Evolutionary conservation across 1,140 invertebrate genomes (phyloP), one percentile per base, ranked within the genome.

Genomic region (Drosophila santomea): DNA sequence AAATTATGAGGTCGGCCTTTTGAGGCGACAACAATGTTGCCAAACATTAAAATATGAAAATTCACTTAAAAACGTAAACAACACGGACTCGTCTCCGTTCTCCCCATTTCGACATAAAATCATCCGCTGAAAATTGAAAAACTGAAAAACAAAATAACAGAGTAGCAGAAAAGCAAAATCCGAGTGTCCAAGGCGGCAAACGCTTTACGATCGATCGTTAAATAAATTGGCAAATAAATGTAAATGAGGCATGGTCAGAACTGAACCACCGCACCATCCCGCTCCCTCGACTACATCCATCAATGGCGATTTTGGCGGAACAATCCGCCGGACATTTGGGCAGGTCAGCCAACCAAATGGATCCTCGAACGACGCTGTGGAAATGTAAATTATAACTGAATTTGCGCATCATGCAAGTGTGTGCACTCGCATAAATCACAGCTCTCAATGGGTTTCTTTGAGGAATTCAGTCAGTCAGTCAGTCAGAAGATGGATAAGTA

Each of bases 51-150:
- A 88, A 88, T 88, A 88, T 88, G 84, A 78, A 88, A 89, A 89
- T 89, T 88, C 84, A 88, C 84, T 89, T 83, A 89, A 80, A 80
- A 88, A 89, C 69, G 84, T 89, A 89, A 89, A 88, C 84, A 89
- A 80, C 72, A 36, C 32, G 20, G 64, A 50, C 35, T 57, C 28
- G 44, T 15, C 32, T 47, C 44, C 45, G 36, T 28, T 55, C 32
- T 32, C 48, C 44, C 32, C 59, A 74, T 76, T 76, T 75, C 50
- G 61, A 59, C 64, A 56, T 50, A 59, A 80, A 73, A 60, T 38
- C 63, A 57, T 60, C 66, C 72, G 76, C 59, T 25, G 59, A 66
- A 57, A 61, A 64, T 57, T 44, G 67, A 62, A 41, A 63, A 59
- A 39, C 17, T n/a, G 25, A 41, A 41, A 51, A 8, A 56, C 10